Conservation (phyloP, 1,140 invertebrate species). For the Potamilus streckersoni region DNA sequence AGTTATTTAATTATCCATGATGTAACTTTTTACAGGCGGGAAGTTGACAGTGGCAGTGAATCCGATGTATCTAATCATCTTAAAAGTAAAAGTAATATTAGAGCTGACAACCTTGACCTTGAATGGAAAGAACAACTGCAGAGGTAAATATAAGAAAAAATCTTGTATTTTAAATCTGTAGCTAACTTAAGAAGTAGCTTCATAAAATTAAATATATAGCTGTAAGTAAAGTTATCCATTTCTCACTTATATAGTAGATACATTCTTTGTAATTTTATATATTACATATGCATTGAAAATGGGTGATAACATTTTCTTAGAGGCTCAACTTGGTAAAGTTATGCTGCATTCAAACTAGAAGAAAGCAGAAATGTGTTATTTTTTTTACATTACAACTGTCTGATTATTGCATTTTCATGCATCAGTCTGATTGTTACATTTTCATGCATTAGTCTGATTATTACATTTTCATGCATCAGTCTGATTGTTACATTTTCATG, state of each 20-base stretch:
- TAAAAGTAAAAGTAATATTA: conserved; percentile 7
- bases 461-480: neutral
- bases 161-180: too few species aligned
- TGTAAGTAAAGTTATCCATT: too few species aligned
- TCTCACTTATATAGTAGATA: too few species aligned
- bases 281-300: too few species aligned
- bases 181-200: too few species aligned
- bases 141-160: conserved; percentile 5
- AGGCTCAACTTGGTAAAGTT: too few species aligned
- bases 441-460: neutral
- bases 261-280: too few species aligned
- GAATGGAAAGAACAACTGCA: conserved; percentile 28
- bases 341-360: too few species aligned
- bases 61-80: conserved; percentile 29
- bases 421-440: neutral
- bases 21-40: conserved; percentile 29
- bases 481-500: too few species aligned
- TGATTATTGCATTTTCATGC: neutral
- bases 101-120: conserved; percentile 23
- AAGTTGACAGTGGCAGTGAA: conserved; percentile 50
- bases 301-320: too few species aligned
- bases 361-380: neutral
- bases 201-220: too few species aligned
- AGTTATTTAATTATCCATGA: neutral
- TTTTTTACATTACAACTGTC: neutral